phyloP scores from a whole-genome alignment of 2,113 vertebrate genomes.

The Miniopterus natalensis region DNA sequence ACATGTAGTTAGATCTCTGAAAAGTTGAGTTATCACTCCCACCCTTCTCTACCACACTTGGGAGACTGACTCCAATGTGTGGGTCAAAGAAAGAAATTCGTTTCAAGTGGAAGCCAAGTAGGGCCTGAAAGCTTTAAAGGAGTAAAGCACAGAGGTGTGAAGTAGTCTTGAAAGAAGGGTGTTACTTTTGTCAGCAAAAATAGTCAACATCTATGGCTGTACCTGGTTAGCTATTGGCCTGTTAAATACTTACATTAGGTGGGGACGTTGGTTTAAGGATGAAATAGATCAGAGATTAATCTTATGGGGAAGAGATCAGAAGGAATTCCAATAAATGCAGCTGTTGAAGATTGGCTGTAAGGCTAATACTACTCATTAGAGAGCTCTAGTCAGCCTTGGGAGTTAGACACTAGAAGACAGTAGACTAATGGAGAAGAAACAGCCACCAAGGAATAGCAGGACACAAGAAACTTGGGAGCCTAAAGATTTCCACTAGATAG shows the following conservation, averaged over 20 bases:
- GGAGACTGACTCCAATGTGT: neutral
- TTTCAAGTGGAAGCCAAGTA: constrained; percentile 16
- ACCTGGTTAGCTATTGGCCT: neutral
- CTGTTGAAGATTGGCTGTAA: neutral
- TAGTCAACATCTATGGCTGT: neutral
- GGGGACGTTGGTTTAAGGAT: neutral
- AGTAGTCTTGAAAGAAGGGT: neutral
- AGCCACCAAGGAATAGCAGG: neutral
- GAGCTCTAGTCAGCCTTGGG: neutral
- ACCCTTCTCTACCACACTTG: neutral
- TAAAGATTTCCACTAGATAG: neutral
- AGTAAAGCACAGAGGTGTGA: neutral
- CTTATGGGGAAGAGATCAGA: neutral
- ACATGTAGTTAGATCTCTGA: neutral
- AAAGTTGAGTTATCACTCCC: neutral
- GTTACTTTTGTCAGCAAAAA: neutral
- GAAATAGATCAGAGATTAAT: neutral
- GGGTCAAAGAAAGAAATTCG: neutral
- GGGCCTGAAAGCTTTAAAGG: neutral
- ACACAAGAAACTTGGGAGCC: neutral
- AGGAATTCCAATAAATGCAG: neutral
- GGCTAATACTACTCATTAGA: neutral
- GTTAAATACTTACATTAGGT: neutral
- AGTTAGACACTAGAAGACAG: neutral
- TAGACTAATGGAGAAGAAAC: neutral